These are phyloP conservation scores for Drosophila funebris DNA, from an alignment of 1,140 invertebrate species.

Conservation along the genomic window DNA sequence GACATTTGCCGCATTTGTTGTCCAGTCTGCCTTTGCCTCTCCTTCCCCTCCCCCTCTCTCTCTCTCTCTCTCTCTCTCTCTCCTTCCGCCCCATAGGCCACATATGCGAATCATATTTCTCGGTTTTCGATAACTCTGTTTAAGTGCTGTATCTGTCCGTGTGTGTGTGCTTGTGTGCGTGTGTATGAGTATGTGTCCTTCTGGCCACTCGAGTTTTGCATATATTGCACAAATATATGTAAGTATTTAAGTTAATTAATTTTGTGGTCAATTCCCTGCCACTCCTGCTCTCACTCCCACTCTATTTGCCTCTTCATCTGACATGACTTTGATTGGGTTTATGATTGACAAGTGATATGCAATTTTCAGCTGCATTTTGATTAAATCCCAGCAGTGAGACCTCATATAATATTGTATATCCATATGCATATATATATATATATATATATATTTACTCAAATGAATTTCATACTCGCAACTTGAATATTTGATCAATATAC, in stretches of 20 bases:
- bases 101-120: slow-evolving; percentile 61
- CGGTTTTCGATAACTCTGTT: slow-evolving; percentile 65
- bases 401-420: too few relatives aligned
- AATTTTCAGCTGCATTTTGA: slow-evolving; percentile 26
- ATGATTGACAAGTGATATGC: slow-evolving; percentile 50
- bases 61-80: too few relatives aligned
- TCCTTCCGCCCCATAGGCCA: slow-evolving; percentile 11
- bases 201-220: slow-evolving; percentile 32
- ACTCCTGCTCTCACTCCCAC: not conserved
- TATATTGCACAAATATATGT: slow-evolving; percentile 33
- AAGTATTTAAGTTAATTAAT: slow-evolving; percentile 79
- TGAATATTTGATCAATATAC: slow-evolving; percentile 13
- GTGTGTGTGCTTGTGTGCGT: not conserved
- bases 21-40: not conserved
- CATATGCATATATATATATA: not conserved
- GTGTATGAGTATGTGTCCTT: slow-evolving; percentile 2
- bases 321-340: slow-evolving; percentile 48
- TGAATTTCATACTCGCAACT: slow-evolving; percentile 2
- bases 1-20: slow-evolving; percentile 72
- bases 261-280: slow-evolving; percentile 62
- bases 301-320: not conserved
- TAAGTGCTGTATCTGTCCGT: slow-evolving; percentile 13
- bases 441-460: not conserved
- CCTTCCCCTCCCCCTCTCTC: not conserved
- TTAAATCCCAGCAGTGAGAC: slow-evolving; percentile 11